These are phyloP conservation scores for Vanessa tameamea DNA, from an alignment of 1,140 invertebrate genomes.

Conservation along the genomic window DNA sequence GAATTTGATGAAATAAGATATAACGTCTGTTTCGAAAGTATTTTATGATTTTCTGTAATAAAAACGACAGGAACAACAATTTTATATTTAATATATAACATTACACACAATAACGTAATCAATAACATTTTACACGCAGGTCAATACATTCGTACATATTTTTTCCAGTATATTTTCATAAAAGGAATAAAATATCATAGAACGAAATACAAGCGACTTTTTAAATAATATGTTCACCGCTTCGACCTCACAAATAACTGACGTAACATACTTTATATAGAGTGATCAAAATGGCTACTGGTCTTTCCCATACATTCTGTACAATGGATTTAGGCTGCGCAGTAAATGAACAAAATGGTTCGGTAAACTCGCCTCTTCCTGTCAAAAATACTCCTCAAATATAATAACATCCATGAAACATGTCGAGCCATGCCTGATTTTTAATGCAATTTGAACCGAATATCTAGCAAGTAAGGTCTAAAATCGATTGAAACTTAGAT, in stretches of 20 bases:
- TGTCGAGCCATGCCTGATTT: background rate
- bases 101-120: no score
- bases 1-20: no score
- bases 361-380: slow-evolving; percentile 12
- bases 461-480: background rate
- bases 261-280: background rate
- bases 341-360: slow-evolving; percentile 11
- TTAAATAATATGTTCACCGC: no score
- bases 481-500: background rate
- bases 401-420: slow-evolving; percentile 2
- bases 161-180: no score
- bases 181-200: no score
- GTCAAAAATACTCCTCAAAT: slow-evolving; percentile 11
- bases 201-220: no score
- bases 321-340: slow-evolving; percentile 10
- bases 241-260: slow-evolving; percentile 3
- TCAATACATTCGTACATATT: no score
- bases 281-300: slow-evolving; percentile 2
- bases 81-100: no score
- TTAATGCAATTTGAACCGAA: background rate
- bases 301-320: slow-evolving; percentile 9
- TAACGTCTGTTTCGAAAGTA: no score
- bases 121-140: no score
- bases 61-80: no score
- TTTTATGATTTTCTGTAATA: no score